Evolutionary conservation across 1,140 invertebrate genomes (phyloP).

Genomic region (Acromyrmex echinatior): DNA sequence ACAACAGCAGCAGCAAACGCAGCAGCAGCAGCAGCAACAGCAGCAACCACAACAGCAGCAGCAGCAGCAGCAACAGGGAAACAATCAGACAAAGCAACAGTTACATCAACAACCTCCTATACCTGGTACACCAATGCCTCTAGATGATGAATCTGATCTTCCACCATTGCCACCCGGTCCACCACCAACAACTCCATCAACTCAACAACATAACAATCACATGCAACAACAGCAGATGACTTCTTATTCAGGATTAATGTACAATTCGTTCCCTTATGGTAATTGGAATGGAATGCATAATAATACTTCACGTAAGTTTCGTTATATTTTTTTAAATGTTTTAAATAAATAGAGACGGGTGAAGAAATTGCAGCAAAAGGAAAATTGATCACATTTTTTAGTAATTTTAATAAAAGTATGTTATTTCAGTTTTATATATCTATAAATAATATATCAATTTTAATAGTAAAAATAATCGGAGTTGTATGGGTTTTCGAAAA

Average conservation of each 20-base stretch:
- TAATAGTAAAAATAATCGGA: not conserved
- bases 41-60: constrained; percentile 77
- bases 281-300: constrained; percentile 82
- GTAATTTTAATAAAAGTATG: not conserved
- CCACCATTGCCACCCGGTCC: constrained; percentile 85
- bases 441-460: not conserved
- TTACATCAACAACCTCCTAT: constrained; percentile 80
- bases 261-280: constrained; percentile 79
- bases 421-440: not conserved
- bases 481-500: not conserved
- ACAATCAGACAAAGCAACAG: constrained; percentile 79
- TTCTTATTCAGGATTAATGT: constrained; percentile 83
- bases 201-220: constrained; percentile 84
- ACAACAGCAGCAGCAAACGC: constrained; percentile 74
- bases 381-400: not conserved
- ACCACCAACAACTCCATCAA: constrained; percentile 85
- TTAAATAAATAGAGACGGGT: constrained; percentile 10
- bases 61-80: constrained; percentile 77
- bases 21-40: constrained; percentile 76
- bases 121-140: constrained; percentile 81
- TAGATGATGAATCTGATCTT: constrained; percentile 85
- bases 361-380: not conserved
- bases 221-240: constrained; percentile 76
- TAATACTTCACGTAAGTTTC: constrained; percentile 80
- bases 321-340: not conserved